Evolutionary conservation across 64 coral and sea anemone genomes (phyloP).

Genomic region (Catalaphyllia jardinei): DNA sequence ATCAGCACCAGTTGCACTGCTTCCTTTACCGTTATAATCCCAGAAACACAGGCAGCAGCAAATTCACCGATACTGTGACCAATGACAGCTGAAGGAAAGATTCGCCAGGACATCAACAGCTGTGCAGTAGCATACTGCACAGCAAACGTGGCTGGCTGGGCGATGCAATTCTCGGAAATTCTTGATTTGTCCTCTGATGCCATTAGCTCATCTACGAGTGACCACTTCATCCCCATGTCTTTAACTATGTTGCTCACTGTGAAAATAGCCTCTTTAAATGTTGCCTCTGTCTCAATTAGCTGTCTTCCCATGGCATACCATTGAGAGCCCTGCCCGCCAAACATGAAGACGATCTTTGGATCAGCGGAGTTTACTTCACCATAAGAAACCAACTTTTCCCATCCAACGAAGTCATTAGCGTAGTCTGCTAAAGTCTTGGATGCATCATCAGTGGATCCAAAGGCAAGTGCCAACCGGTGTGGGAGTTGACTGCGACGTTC

Average conservation of each 20-base stretch:
- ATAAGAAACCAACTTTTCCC: slow-evolving; percentile 6
- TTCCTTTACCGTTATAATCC: slow-evolving; percentile 59
- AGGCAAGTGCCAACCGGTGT: slow-evolving; percentile 49
- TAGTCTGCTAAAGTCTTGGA: neutral
- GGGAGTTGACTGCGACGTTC: slow-evolving; percentile 32
- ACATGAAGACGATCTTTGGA: slow-evolving; percentile 56
- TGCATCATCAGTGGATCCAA: slow-evolving; percentile 25
- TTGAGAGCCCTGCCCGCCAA: slow-evolving; percentile 75
- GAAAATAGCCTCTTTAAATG: slow-evolving; percentile 57
- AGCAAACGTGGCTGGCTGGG: slow-evolving; percentile 71
- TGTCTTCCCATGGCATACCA: slow-evolving; percentile 82
- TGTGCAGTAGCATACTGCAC: slow-evolving; percentile 75
- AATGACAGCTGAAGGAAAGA: slow-evolving; percentile 74
- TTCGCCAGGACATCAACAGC: slow-evolving; percentile 74
- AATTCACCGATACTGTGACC: slow-evolving; percentile 87
- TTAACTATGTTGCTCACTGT: slow-evolving; percentile 32
- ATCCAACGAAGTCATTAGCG: slow-evolving; percentile 5
- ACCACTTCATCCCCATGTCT: slow-evolving; percentile 29
- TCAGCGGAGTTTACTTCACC: neutral
- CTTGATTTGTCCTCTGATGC: slow-evolving; percentile 54
- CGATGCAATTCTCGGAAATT: slow-evolving; percentile 48
- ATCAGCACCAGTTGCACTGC: slow-evolving; percentile 51
- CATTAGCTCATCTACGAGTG: slow-evolving; percentile 46
- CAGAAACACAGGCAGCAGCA: slow-evolving; percentile 65
- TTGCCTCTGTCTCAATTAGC: slow-evolving; percentile 44